A percentile compares a stretch with the other conserved stretches of the same genome.
Conservation (phyloP, 2,113 vertebrate species). For the Dasyornis broadbenti region DNA sequence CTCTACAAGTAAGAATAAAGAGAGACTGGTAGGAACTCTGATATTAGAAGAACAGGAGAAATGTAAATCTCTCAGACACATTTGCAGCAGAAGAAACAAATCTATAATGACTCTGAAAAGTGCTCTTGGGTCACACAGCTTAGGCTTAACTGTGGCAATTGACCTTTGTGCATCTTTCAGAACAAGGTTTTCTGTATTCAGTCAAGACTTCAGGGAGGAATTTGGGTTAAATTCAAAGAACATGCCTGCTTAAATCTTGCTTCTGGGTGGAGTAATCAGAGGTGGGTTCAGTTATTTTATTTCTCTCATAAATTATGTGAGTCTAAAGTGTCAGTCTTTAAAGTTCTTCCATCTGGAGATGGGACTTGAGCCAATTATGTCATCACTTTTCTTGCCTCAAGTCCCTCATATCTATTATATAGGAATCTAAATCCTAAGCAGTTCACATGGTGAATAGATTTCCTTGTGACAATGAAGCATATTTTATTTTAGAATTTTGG, state of each 20-base stretch:
- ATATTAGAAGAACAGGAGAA: neutral
- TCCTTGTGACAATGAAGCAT: neutral
- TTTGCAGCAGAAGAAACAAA: neutral
- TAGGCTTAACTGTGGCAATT: neutral
- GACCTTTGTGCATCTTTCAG: neutral
- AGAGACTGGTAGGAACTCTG: neutral
- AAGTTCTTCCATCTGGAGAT: conserved; percentile 59
- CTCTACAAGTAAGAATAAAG: neutral
- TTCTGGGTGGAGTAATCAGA: conserved; percentile 33
- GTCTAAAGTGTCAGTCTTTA: conserved; percentile 26
- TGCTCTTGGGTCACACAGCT: neutral
- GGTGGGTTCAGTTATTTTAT: conserved; percentile 9
- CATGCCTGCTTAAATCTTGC: neutral
- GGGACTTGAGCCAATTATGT: conserved; percentile 60
- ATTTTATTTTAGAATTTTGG: conserved; percentile 37
- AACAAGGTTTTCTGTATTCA: neutral
- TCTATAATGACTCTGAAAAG: neutral
- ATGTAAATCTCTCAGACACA: neutral
- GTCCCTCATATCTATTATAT: neutral
- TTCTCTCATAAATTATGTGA: conserved; percentile 46
- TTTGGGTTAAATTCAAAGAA: conserved; percentile 31
- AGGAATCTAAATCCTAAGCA: conserved; percentile 38
- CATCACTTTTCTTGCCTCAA: conserved; percentile 52
- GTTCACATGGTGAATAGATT: conserved; percentile 39
- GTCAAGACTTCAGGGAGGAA: neutral